Base-by-base conservation (phyloP, 2,797 vertebrate genomes). In the Enteromius mattozi region DNA sequence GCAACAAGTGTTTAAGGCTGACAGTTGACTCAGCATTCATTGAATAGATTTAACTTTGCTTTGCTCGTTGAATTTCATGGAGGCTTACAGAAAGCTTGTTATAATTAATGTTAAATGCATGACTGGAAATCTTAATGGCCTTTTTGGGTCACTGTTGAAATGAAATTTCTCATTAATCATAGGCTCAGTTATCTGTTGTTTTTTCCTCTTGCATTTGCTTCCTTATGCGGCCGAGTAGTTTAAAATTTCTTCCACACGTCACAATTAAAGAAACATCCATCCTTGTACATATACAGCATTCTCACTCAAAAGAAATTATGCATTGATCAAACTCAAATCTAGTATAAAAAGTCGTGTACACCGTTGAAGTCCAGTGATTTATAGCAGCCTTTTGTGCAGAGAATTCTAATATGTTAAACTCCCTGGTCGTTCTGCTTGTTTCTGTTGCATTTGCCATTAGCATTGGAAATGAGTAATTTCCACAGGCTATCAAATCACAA, bases 101-200 rank as follows among this genome's bases (percentile, higher is more conserved):
- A 91, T 94, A 94, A 94, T 94, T 93, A 93, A 94, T 93, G 92
- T 83, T 94, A 87, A 93, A 93, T 84, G 92, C 92, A 92, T 92
- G 90, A 93, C 89, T 92, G 92, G 86, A 91, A 92, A 91, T 93
- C 90, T 93, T 95, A 94, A 94, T 95, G 91, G 94, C 89, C 90
- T 93, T 94, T 93, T 93, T 92, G 92, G 92, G 90, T 93, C 92
- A 94, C 90, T 91, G 92, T 89, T 91, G 89, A 94, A 94, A 91
- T 89, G 87, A 92, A 93, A 91, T 89, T 93, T 92, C 90, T 91
- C 92, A 94, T 93, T 94, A 93, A 93, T 94, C 89, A 92, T 81
- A 91, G 88, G 88, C 87, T 88, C 77, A 91, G 90, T 91, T 91
- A 85, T 88, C 82, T 86, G 91, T 91, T 88, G 65, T 86, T 61